These are phyloP conservation scores for Agelas oroides DNA, from an alignment of 37 sponge, comb jelly and placozoan genomes.

Conservation along the genomic window DNA sequence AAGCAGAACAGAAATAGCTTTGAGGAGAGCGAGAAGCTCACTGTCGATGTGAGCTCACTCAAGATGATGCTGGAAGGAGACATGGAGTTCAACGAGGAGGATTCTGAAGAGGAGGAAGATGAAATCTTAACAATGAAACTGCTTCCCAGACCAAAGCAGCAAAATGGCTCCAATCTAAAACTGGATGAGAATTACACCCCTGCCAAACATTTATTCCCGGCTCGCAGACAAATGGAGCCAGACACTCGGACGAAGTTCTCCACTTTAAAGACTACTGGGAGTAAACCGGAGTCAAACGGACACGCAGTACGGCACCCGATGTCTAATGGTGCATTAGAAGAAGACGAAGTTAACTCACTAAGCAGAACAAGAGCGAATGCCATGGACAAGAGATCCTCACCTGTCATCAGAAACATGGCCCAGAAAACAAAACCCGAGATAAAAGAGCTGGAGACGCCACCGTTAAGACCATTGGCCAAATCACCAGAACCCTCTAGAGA, in stretches of 20 bases:
- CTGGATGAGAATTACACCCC: no score
- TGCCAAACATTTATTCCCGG: no score
- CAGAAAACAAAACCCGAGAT: not conserved
- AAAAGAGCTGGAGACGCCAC: not conserved
- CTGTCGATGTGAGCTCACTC: not conserved
- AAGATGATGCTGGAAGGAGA: not conserved
- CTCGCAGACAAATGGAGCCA: no score
- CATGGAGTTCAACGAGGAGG: slow-evolving; percentile 10
- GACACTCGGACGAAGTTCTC: no score
- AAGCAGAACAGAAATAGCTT: not conserved
- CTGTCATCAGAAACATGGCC: not conserved
- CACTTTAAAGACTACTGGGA: no score
- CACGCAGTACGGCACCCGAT: no score
- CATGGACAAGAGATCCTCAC: not conserved
- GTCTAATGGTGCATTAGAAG: not conserved
- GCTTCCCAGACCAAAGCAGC: no score
- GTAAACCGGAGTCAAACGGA: no score
- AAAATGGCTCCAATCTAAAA: no score
- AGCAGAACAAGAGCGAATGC: not conserved
- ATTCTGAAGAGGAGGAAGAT: slow-evolving; percentile 6
- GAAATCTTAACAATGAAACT: no score
- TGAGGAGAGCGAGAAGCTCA: not conserved
- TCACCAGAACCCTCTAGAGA: not conserved
- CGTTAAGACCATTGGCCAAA: no score
- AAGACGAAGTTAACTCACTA: not conserved